Conservation (phyloP, 2,113 vertebrate species). For the Sebastes fasciatus region DNA sequence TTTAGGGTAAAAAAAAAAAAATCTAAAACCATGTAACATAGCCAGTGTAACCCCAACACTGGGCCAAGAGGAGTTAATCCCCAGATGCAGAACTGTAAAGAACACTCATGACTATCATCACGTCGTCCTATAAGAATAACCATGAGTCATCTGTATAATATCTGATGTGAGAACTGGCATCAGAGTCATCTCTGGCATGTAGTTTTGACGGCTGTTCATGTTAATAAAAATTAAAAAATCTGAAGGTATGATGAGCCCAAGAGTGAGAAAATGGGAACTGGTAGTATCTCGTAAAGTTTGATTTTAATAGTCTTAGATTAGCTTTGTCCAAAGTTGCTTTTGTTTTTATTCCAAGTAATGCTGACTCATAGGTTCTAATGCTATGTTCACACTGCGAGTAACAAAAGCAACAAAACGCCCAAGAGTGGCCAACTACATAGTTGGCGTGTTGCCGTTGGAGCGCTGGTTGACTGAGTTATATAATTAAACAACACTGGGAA, state of each 20-base stretch:
- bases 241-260: background rate
- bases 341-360: too few species aligned
- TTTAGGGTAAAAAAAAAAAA: background rate
- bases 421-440: too few species aligned
- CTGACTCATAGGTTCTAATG: too few species aligned
- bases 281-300: background rate
- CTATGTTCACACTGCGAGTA: too few species aligned
- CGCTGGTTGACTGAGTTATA: too few species aligned
- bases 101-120: background rate
- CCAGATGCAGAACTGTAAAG: constrained; percentile 31
- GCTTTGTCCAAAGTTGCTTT: background rate
- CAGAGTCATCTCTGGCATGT: constrained; percentile 38
- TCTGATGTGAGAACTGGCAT: constrained; percentile 38
- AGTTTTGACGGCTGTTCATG: background rate
- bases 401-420: too few species aligned
- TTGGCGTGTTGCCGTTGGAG: too few species aligned
- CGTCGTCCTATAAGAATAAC: constrained; percentile 23
- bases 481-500: too few species aligned
- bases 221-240: background rate
- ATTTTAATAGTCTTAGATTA: background rate
- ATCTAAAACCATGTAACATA: constrained; percentile 6
- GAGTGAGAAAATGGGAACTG: background rate
- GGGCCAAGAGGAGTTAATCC: constrained; percentile 54
- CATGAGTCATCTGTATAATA: constrained; percentile 45
- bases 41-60: constrained; percentile 24